Base-by-base conservation (phyloP, 2,113 vertebrate species). In the Eretmochelys imbricata region DNA sequence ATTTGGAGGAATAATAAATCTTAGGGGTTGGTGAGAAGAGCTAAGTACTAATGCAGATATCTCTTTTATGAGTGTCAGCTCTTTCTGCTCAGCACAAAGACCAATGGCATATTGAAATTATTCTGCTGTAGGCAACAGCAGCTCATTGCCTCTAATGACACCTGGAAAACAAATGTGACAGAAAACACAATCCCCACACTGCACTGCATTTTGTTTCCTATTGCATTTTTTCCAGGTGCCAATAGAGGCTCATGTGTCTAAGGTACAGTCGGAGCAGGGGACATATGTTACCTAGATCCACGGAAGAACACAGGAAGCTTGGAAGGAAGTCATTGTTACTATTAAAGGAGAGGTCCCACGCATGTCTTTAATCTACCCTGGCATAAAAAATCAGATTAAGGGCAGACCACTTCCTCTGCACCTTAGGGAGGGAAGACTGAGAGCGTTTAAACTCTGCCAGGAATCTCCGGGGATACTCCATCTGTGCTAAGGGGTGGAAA, bases 41-140 rank as follows among this genome's bases (percentile, higher is more conserved):
- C 89, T 93, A 49, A 93, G 91, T 94, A 96, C 91, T 94, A 93
- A 92, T 65, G n/a, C 83, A 88, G 88, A 91, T 88, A 95, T 96
- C 87, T 93, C 59, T 80, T 96, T 97, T 95, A 95, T 87, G 92
- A 92, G 89, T 93, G 89, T 96, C 94, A 95, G 95, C 94, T 95
- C 86, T 89, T 95, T 85, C 85, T 89, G 85, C 89, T 95, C 95
- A 95, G 96, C 87, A 93, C 94, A 95, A 94, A 92, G 80, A 97
- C 91, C 84, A 96, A 92, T 75, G 89, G 94, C 95, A 95, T 94
- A 94, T 95, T 96, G 93, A 97, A 96, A 97, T 95, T 93, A 89
- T 89, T 95, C 81, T 94, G 95, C 96, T 96, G 80, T 82, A 97
- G 96, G 96, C 95, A 97, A 97, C 81, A 96, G 88, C 80, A 96